Conservation (phyloP, 2,888 invertebrate genomes). For the Sylvicola fuscatus region DNA sequence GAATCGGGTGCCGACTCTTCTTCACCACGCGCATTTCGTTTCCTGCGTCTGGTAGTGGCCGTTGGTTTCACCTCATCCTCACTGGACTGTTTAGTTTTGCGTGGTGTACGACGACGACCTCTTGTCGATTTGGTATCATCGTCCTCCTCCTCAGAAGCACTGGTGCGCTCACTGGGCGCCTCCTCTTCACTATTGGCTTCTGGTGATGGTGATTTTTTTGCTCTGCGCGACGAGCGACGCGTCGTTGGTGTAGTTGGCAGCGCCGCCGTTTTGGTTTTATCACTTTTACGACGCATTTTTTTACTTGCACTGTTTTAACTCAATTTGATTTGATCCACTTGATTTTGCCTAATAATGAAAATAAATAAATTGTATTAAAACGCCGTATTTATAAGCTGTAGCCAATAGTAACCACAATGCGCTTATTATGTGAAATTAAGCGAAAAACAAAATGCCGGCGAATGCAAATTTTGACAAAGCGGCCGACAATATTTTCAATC, state of each 20-base stretch:
- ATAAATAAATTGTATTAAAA: no score
- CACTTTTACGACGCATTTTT: constrained; percentile 55
- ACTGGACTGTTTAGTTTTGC: constrained; percentile 2
- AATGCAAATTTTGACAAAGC: no score
- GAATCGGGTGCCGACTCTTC: neutral
- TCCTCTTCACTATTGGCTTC: constrained; percentile 13
- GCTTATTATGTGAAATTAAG: no score
- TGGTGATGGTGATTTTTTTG: constrained; percentile 25
- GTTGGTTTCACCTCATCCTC: constrained; percentile 3
- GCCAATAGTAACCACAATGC: no score
- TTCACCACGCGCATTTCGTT: neutral
- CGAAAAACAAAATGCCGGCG: no score
- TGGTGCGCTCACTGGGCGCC: constrained; percentile 3
- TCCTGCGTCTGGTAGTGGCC: neutral
- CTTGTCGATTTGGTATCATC: constrained; percentile 2
- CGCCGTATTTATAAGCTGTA: no score
- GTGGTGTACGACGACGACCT: constrained; percentile 1
- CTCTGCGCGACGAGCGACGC: constrained; percentile 26
- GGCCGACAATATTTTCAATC: no score
- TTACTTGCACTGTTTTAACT: no score
- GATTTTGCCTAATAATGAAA: no score
- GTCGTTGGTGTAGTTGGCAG: constrained; percentile 33
- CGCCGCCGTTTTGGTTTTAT: constrained; percentile 40
- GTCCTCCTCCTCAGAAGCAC: constrained; percentile 1
- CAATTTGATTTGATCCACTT: no score